Evolutionary conservation across 2,888 invertebrate species (phyloP), one percentile per base, ranked within the genome.

Genomic region (Melangyna quadrimaculata): DNA sequence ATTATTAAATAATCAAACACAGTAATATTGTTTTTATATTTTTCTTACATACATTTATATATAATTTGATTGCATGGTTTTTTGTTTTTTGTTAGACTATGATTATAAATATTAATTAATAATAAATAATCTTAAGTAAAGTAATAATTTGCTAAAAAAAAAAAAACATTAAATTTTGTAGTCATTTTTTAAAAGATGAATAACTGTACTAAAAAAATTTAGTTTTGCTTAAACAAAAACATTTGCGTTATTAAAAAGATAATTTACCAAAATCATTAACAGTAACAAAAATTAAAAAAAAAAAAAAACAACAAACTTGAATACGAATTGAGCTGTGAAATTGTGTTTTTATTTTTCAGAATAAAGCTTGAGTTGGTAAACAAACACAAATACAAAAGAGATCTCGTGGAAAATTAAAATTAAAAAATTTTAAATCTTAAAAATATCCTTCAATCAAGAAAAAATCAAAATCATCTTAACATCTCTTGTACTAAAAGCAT

Each of bases 261-360:
- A 59, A 32, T 32, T 17, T 29, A 55, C 29, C 29, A 53, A 22
- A 57, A 24, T 40, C 9, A 22, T 37, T 37, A 22, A 59, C 29
- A 29, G 5, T 10, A 43, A 17, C 3, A 29, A 63, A 27, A 27
- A 43, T 27, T 17, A 59, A 59, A 40, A 24, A 14, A 61, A 19
- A 3, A 4, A 43, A n/a, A 51, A 29, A 65, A 24, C 29, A 10
- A 29, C 9, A 61, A 37, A 9, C 8, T 59, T 61, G 14, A 61
- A 53, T 24, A 24, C 17, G 37, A 27, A 63, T 43, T 67, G 63
- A 43, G 40, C 22, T 40, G 19, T 74, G 63, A 43, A 55, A 53
- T 63, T 65, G 32, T 65, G 32, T 65, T 74, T 4, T 74, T 74
- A 65, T 74, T 74, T 74, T 74, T 55, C 74, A 74, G 74, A 63